Evolutionary conservation across 1,140 invertebrate species (phyloP).

Genomic region (Hylaeus anthracinus): DNA sequence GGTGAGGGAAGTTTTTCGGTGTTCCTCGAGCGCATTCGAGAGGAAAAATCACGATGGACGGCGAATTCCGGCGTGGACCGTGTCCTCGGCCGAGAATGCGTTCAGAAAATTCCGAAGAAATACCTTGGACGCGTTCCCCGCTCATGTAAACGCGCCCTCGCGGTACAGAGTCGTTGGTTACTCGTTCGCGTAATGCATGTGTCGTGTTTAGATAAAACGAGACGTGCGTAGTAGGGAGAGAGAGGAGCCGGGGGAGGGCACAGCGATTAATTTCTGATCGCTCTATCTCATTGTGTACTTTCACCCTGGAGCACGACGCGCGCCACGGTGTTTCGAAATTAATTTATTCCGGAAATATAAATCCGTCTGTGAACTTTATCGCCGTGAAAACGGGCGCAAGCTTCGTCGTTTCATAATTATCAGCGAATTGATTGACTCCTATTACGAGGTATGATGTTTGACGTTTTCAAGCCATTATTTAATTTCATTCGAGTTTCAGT

Average conservation of each 20-base stretch:
- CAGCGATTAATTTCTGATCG: slow-evolving; percentile 19
- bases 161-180: not conserved
- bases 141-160: not conserved
- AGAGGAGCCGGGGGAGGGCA: not conserved
- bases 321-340: not conserved
- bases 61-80: slow-evolving; percentile 38
- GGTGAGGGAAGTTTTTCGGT: slow-evolving; percentile 20
- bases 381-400: not conserved
- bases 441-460: not conserved
- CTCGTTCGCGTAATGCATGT: slow-evolving; percentile 4
- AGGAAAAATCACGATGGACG: slow-evolving; percentile 51
- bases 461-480: not conserved
- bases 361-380: slow-evolving; percentile 19
- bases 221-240: not conserved
- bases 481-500: not conserved
- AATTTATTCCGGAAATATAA: not conserved
- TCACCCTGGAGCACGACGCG: too few species aligned
- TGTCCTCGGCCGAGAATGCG: slow-evolving; percentile 45
- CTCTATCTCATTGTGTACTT: not conserved
- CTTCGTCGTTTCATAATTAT: not conserved
- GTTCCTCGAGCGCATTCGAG: slow-evolving; percentile 15
- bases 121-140: not conserved
- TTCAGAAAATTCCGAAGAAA: slow-evolving; percentile 53
- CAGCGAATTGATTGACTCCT: not conserved
- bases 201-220: slow-evolving; percentile 12